phyloP scores from a whole-genome alignment of 2,113 vertebrate genomes.

The Diadophis punctatus region DNA sequence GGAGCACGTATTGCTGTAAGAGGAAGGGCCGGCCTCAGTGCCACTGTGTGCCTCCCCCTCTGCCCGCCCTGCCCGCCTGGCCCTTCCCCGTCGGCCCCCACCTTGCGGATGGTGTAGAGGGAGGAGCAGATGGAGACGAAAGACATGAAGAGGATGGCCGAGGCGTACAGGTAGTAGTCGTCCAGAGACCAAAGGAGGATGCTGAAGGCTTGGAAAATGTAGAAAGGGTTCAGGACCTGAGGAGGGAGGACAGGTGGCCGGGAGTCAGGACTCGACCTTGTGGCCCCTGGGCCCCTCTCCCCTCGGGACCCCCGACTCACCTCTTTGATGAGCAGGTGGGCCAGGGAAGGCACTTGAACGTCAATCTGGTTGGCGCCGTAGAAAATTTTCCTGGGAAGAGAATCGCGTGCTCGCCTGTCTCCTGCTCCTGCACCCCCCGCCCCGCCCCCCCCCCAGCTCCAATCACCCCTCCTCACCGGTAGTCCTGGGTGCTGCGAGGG shows the following conservation, averaged over 20 bases:
- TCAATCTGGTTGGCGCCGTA: constrained; percentile 44
- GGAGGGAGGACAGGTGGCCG: neutral
- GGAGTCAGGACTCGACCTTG: neutral
- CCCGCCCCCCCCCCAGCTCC: no score
- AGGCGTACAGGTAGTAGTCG: constrained; percentile 47
- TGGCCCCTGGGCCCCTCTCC: neutral
- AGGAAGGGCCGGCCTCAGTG: neutral
- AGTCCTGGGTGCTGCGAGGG: constrained; percentile 17
- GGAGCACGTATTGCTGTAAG: constrained; percentile 42
- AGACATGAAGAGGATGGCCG: constrained; percentile 52
- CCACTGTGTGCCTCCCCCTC: fast-evolving
- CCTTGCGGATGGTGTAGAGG: constrained; percentile 50
- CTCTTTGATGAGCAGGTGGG: constrained; percentile 43
- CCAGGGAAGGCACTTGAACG: constrained; percentile 48
- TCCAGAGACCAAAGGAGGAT: constrained; percentile 46
- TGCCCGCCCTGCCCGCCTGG: no score
- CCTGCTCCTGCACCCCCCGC: fast-evolving
- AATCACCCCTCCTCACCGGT: neutral
- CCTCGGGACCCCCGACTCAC: neutral
- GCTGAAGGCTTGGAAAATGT: constrained; percentile 55
- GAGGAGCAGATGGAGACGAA: constrained; percentile 46
- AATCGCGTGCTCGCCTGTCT: fast-evolving
- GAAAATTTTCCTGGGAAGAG: constrained; percentile 28
- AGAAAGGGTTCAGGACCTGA: constrained; percentile 53
- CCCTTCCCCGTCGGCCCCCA: neutral